These are phyloP conservation scores for Liolophura sinensis DNA, from an alignment of 1,140 invertebrate genomes.

Conservation along the genomic window DNA sequence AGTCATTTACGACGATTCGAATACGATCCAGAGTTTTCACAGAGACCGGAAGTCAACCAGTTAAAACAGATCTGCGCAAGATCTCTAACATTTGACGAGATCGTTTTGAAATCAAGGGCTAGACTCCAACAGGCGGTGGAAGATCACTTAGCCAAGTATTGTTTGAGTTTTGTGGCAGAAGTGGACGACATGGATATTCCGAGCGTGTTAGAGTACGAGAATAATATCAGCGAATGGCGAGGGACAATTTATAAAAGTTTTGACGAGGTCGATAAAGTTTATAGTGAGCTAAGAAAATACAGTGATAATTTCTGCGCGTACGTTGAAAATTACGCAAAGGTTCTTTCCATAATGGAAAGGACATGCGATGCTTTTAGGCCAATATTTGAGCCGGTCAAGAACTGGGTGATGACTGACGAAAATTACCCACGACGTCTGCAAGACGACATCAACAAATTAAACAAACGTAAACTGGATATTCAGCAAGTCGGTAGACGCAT, in stretches of 20 bases:
- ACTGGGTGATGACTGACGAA: conserved; percentile 34
- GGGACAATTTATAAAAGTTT: conserved; percentile 9
- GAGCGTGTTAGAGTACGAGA: conserved; percentile 31
- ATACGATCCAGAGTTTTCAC: conserved; percentile 8
- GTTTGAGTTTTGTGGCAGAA: conserved; percentile 28
- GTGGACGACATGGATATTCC: conserved; percentile 19
- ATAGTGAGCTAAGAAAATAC: conserved; percentile 12
- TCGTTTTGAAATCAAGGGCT: conserved; percentile 9
- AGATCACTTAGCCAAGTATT: conserved; percentile 28
- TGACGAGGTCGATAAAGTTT: conserved; percentile 16
- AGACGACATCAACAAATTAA: conserved; percentile 20
- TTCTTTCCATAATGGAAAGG: conserved; percentile 25
- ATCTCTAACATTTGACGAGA: conserved; percentile 17
- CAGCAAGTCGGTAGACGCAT: conserved; percentile 16
- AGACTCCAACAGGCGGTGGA: conserved; percentile 20
- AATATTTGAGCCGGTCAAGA: conserved; percentile 23
- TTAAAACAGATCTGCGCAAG: conserved; percentile 17
- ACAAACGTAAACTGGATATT: conserved; percentile 18
- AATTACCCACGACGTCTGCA: conserved; percentile 28
- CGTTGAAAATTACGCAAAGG: conserved; percentile 22
- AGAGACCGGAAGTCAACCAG: conserved; percentile 15
- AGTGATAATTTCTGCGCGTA: conserved; percentile 19
- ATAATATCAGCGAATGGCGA: conserved; percentile 23
- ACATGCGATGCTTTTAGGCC: conserved; percentile 15
- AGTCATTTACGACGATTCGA: conserved; percentile 9